Base-by-base conservation (phyloP, 2,888 invertebrate species). In the Panzeria rudis region DNA sequence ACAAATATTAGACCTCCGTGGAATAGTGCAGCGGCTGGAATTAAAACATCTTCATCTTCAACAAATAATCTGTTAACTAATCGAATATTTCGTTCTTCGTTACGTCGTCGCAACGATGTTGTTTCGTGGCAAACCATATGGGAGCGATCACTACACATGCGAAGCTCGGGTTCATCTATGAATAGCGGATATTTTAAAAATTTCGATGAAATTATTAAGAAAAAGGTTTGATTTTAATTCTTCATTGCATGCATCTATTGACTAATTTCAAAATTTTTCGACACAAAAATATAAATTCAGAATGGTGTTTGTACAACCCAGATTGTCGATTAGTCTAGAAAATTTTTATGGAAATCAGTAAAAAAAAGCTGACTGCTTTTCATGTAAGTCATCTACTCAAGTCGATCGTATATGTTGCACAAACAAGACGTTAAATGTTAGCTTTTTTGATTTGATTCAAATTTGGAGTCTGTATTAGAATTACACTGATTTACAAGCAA, bases 101-200 rank as follows among this genome's bases (percentile, higher is more conserved):
- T 90, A 56, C 90, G 92, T 25, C 89, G 91, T 6, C 92, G 92
- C 62, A 92, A 92, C 68, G 90, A 90, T 76, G 87, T 88, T 23
- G 88, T 90, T 54, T 91, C 91, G 66, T 92, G 92, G 92, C 89
- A 89, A 84, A 86, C 88, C 17, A 86, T 92, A 68, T 92, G 92
- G 90, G 91, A 92, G 83, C 90, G 89, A 82, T 91, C 92, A 25
- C 86, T 92, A 56, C 88, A 89, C 17, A 75, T 89, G 79, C 89
- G 90, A 35, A 86, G 86, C 59, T 88, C 87, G 77, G 90, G 90
- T 54, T 68, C 64, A 17, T 41, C 85, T 7, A 79, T 80, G 50
- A 88, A 87, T 71, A 89, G 89, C 50, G 90, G 91, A 81, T 88
- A 89, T 87, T 90, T 90, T 62, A 92, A 92, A 88, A 89, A 90